A percentile compares a stretch with the other conserved stretches of the same genome.
phyloP scores from a whole-genome alignment of 2,888 invertebrate genomes.

The Drosophila merina region DNA sequence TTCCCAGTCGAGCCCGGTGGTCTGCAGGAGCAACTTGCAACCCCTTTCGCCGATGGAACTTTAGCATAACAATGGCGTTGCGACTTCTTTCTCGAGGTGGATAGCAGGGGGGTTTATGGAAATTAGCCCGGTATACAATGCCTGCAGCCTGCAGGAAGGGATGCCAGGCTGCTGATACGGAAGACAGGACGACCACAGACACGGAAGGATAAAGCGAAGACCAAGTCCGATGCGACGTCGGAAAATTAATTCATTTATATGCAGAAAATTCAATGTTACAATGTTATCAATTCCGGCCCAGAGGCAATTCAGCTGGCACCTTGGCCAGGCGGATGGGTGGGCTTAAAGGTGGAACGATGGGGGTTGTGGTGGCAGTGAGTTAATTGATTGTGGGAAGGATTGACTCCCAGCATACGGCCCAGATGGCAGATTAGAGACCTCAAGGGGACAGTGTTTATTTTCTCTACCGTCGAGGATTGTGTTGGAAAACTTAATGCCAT shows the following conservation, averaged over 20 bases:
- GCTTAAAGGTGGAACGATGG: conserved; percentile 49
- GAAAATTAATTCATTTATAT: conserved; percentile 82
- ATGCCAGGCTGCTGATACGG: conserved; percentile 31
- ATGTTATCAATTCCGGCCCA: conserved; percentile 77
- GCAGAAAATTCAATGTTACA: conserved; percentile 78
- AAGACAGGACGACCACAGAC: conserved; percentile 10
- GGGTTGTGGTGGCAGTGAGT: conserved; percentile 36
- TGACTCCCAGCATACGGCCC: conserved; percentile 41
- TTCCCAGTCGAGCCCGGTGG: conserved; percentile 65
- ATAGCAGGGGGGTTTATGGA: conserved; percentile 67
- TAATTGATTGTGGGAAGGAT: conserved; percentile 62
- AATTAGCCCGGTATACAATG: conserved; percentile 72
- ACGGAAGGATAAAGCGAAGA: conserved; percentile 9
- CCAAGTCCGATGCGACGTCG: conserved; percentile 42
- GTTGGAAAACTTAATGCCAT: not conserved
- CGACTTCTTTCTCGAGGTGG: conserved; percentile 57
- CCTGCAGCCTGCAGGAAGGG: conserved; percentile 48
- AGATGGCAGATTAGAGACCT: conserved; percentile 40
- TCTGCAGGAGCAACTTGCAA: conserved; percentile 44
- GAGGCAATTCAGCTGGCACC: conserved; percentile 52
- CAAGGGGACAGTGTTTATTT: conserved; percentile 13
- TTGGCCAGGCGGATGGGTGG: conserved; percentile 23
- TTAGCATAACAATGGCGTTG: conserved; percentile 80
- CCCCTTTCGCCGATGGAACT: conserved; percentile 58
- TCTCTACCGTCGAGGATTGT: conserved; percentile 30